Evolutionary conservation across 2,113 vertebrate species (phyloP), one percentile per base, ranked within the genome.

Genomic region (Leucoraja erinaceus): DNA sequence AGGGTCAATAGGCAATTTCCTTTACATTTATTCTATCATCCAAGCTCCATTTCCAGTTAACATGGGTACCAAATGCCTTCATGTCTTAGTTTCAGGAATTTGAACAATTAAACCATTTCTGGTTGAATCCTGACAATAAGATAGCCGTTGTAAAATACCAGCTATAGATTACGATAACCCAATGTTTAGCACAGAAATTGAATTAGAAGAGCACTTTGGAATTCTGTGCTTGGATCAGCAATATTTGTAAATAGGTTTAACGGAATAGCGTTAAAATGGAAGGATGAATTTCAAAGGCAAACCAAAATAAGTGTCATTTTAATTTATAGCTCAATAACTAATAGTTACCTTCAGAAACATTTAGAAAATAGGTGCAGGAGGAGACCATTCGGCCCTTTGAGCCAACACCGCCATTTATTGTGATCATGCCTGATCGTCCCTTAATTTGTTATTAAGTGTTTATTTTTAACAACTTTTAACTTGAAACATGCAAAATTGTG

Each of bases 41-140:
- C 56, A 86, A 86, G 28, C 83, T 63, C 28, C 25, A 59, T 86
- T 86, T 86, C 83, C 83, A 86, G 59, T 63, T 84, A 59, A 84
- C 25, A n/a, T 25, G 9, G 47, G 47, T 22, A 63, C 10, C 1
- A 63, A 86, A 63, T 12, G 31, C n/a, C 79, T 83, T 83, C 79
- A 56, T 47, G 79, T 56, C 54, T 83, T 59, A 10, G 18, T 8
- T 47, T 86, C 28, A 61, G 56, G 59, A n/a, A n/a, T 6, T 12
- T 86, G 25, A 63, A 31, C 28, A 59, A 2, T 0, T 0, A 61
- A 84, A 5, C 28, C 61, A 86, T 16, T 47, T 59, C 56, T 59
- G 61, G 25, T 28, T 86, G 83, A 86, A 86, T 86, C 56, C 59
- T 7, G 54, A 5, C 61, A 31, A 6, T n/a, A n/a, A 31, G 31